phyloP scores from a whole-genome alignment of 2,797 vertebrate genomes.

The Numenius phaeopus region DNA sequence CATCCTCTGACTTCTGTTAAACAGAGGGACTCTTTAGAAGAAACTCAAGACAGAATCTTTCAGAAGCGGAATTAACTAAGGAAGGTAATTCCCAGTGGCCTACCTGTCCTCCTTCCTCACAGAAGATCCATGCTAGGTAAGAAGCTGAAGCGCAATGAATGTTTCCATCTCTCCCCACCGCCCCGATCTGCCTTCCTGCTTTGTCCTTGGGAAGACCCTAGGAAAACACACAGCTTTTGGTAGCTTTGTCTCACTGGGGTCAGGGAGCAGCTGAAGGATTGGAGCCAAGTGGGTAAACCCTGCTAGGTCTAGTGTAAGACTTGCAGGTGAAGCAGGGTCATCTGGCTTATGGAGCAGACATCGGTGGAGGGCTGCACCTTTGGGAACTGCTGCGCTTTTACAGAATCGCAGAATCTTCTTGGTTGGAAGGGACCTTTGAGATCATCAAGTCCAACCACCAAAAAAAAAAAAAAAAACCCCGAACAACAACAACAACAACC shows the following conservation, averaged over 20 bases:
- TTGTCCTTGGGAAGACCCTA: background rate
- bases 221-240: background rate
- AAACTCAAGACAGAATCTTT: background rate
- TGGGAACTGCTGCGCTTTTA: background rate
- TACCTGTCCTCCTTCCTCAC: background rate
- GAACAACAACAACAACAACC: no score
- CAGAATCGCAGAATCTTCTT: no score
- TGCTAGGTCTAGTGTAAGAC: background rate
- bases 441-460: no score
- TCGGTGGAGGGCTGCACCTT: background rate
- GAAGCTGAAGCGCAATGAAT: background rate
- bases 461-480: no score
- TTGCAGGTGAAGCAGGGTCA: background rate
- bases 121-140: background rate
- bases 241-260: background rate
- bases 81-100: background rate
- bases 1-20: background rate
- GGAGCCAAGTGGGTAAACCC: background rate
- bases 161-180: background rate
- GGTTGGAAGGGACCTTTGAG: no score
- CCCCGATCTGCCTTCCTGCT: background rate
- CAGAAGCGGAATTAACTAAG: background rate
- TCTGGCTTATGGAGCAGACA: background rate
- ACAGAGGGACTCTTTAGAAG: background rate
- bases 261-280: background rate